Conservation (phyloP, 1,140 invertebrate species). For the Drosophila mayri region DNA sequence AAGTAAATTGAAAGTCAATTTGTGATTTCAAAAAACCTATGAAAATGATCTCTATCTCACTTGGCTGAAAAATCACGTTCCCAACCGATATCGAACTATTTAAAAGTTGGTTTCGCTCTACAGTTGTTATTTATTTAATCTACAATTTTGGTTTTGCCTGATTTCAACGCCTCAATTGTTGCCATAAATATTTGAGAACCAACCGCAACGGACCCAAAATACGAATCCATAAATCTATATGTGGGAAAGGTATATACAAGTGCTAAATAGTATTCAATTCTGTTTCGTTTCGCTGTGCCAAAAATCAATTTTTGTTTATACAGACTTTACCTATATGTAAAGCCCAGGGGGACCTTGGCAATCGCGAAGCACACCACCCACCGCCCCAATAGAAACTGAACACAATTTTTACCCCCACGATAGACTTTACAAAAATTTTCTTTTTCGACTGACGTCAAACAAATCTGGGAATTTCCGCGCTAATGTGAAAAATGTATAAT, state of each 20-base stretch:
- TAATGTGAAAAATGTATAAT: constrained; percentile 52
- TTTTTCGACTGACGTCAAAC: constrained; percentile 61
- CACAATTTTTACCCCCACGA: constrained; percentile 24
- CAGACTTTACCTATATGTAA: constrained; percentile 30
- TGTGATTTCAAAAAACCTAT: neutral
- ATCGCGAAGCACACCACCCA: constrained; percentile 5
- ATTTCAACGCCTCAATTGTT: constrained; percentile 29
- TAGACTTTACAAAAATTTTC: constrained; percentile 41
- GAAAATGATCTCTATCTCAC: constrained; percentile 1
- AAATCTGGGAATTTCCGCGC: constrained; percentile 66
- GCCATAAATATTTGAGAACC: constrained; percentile 31
- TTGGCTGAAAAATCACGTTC: constrained; percentile 15
- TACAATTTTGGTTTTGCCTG: constrained; percentile 19
- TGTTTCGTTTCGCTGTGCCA: constrained; percentile 33
- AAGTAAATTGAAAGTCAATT: neutral
- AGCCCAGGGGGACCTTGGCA: constrained; percentile 32
- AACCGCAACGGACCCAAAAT: constrained; percentile 7
- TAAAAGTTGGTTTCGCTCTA: neutral
- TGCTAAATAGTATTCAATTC: constrained; percentile 30
- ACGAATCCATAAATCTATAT: constrained; percentile 24
- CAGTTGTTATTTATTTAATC: constrained; percentile 25
- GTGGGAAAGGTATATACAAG: constrained; percentile 6
- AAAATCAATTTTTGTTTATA: constrained; percentile 52
- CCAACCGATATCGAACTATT: constrained; percentile 1
- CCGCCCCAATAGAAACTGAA: constrained; percentile 14